Evolutionary conservation across 2,113 vertebrate genomes (phyloP).

Genomic region (Muscicapa adusta): DNA sequence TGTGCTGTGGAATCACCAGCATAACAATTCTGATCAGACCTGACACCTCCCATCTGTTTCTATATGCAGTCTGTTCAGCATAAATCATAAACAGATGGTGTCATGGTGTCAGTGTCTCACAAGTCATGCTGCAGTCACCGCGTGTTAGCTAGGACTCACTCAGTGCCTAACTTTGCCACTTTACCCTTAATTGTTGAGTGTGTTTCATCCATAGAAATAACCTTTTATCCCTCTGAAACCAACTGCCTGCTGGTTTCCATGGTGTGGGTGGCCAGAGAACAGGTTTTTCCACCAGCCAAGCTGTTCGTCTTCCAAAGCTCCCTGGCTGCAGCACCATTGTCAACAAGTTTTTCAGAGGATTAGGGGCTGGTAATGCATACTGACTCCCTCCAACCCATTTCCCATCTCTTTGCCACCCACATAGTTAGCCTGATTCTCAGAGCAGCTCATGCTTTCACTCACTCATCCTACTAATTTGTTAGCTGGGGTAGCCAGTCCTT

Average conservation of each 20-base stretch:
- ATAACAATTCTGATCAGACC: constrained; percentile 33
- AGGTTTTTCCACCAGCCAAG: constrained; percentile 41
- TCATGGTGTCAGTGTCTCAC: constrained; percentile 31
- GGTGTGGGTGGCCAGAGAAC: constrained; percentile 18
- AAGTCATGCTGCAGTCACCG: constrained; percentile 21
- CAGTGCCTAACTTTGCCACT: not conserved
- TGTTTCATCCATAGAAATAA: constrained; percentile 12
- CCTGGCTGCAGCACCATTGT: constrained; percentile 26
- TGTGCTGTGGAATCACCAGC: not conserved
- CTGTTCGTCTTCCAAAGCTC: constrained; percentile 34
- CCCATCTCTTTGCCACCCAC: constrained; percentile 49
- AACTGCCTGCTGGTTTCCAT: constrained; percentile 36
- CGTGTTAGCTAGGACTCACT: not conserved
- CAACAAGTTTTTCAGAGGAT: constrained; percentile 55
- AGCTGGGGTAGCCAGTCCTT: not conserved
- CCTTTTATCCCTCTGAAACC: constrained; percentile 19
- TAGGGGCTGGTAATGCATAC: constrained; percentile 16
- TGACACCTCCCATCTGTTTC: constrained; percentile 59
- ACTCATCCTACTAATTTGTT: constrained; percentile 19
- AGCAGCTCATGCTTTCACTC: constrained; percentile 14
- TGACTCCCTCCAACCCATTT: constrained; percentile 36
- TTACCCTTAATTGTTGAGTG: not conserved
- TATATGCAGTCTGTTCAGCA: constrained; percentile 52
- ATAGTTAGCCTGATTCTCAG: not conserved
- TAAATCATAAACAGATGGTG: constrained; percentile 54